Evolutionary conservation across 2,888 invertebrate species (phyloP).

Genomic region (Pammene fasciana): DNA sequence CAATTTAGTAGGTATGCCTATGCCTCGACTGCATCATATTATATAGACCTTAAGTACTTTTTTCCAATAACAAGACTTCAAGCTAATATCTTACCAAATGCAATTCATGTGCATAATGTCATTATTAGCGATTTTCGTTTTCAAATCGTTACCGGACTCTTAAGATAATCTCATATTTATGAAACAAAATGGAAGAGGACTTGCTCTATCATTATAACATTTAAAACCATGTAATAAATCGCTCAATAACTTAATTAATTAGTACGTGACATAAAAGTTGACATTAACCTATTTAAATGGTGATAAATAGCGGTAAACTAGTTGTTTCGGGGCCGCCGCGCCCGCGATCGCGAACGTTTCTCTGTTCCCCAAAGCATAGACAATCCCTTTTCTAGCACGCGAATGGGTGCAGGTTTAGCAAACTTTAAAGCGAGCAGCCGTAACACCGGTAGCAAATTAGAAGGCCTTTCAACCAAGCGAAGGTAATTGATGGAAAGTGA

Average conservation of each 20-base stretch:
- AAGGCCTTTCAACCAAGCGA: constrained; percentile 48
- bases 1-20: too few species aligned
- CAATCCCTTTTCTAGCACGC: constrained; percentile 69
- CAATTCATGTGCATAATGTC: too few species aligned
- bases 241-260: constrained; percentile 1
- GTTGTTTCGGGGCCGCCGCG: constrained; percentile 49
- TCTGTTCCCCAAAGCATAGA: constrained; percentile 53
- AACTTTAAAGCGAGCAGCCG: constrained; percentile 34
- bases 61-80: too few species aligned
- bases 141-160: too few species aligned
- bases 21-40: too few species aligned
- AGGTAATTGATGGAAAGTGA: constrained; percentile 63
- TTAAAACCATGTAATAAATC: neutral
- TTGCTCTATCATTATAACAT: neutral
- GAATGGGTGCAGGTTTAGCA: constrained; percentile 46
- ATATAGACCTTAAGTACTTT: too few species aligned
- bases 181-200: too few species aligned
- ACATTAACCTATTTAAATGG: constrained; percentile 62
- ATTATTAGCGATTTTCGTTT: too few species aligned
- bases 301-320: constrained; percentile 52
- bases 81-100: too few species aligned
- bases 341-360: constrained; percentile 47
- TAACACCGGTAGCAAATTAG: constrained; percentile 38
- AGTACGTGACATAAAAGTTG: constrained; percentile 22
- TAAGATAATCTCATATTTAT: too few species aligned